Conservation (phyloP, 2,113 vertebrate genomes). For the Conger conger region DNA sequence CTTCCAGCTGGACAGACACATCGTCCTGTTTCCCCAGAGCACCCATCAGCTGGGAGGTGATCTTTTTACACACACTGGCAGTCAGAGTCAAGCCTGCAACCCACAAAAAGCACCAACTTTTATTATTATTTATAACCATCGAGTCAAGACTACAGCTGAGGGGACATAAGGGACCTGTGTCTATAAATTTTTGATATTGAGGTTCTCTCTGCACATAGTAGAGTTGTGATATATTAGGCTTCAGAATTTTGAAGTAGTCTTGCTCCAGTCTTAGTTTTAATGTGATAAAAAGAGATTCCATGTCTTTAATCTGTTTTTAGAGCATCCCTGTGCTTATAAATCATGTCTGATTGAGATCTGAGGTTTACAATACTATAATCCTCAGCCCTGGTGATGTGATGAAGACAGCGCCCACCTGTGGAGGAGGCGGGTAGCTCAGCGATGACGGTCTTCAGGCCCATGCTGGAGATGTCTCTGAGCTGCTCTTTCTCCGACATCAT, state of each 20-base stretch:
- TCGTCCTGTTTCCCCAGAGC: constrained; percentile 90
- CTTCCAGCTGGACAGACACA: constrained; percentile 88
- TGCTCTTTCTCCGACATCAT: constrained; percentile 93
- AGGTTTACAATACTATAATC: too few species aligned
- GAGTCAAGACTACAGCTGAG: background rate
- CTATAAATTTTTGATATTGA: too few species aligned
- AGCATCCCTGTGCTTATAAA: too few species aligned
- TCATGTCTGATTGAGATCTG: too few species aligned
- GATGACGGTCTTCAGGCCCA: constrained; percentile 90
- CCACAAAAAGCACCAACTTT: background rate
- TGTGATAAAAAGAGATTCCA: too few species aligned
- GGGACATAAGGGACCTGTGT: background rate
- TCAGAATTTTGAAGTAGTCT: too few species aligned
- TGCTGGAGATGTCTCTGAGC: constrained; percentile 91
- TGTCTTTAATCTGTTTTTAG: too few species aligned
- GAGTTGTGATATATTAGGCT: too few species aligned
- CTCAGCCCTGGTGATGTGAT: background rate
- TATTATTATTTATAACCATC: background rate
- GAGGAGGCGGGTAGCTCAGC: constrained; percentile 81
- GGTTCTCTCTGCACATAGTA: too few species aligned
- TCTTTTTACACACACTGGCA: constrained; percentile 85
- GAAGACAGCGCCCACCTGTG: constrained; percentile 68
- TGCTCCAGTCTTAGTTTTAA: too few species aligned
- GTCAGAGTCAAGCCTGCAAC: constrained; percentile 79
- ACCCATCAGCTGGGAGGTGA: constrained; percentile 88